phyloP scores from a whole-genome alignment of 2,113 vertebrate species.

The Todiramphus saurophagus region DNA sequence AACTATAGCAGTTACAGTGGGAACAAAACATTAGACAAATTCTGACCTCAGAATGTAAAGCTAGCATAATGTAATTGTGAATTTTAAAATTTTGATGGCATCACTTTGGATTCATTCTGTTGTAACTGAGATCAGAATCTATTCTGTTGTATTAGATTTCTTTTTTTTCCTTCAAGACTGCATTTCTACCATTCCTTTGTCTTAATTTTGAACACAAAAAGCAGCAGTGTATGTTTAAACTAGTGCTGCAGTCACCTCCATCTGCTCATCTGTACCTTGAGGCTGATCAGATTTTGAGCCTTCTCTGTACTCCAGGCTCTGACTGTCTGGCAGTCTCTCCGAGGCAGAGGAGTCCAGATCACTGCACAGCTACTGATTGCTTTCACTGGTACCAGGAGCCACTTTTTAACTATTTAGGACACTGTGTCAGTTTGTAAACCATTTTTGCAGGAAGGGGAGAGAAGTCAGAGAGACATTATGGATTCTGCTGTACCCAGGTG shows the following conservation, averaged over 20 bases:
- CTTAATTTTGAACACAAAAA: neutral
- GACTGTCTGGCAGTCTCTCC: neutral
- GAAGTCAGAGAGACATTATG: neutral
- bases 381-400: neutral
- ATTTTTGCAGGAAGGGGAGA: neutral
- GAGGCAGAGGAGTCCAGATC: too few relatives aligned
- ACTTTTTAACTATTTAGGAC: neutral
- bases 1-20: neutral
- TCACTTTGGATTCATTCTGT: neutral
- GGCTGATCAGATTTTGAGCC: neutral
- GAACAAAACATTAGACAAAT: constrained; percentile 31
- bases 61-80: neutral
- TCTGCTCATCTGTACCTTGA: neutral
- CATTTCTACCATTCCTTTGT: neutral
- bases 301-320: neutral
- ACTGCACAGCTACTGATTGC: neutral
- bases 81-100: neutral
- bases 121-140: neutral
- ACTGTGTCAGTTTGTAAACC: fast-evolving
- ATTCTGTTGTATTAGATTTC: neutral
- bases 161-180: neutral
- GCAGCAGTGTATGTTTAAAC: neutral
- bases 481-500: neutral
- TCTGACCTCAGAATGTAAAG: neutral
- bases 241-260: neutral